Evolutionary conservation across 2,888 invertebrate species (phyloP).

Genomic region (Eupithecia subumbrata): DNA sequence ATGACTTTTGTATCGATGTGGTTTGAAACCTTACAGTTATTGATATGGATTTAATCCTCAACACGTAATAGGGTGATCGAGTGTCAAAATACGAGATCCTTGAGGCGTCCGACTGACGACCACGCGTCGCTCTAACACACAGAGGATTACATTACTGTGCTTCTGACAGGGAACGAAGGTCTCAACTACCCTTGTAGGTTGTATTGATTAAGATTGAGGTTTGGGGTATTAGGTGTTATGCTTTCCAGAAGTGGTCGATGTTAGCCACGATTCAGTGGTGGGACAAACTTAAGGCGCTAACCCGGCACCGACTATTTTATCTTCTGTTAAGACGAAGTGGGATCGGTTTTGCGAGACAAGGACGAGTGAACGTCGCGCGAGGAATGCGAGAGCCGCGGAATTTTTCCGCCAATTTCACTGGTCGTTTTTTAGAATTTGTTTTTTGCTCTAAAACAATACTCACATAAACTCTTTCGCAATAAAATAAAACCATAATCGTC

Average conservation of each 20-base stretch:
- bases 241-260: not conserved
- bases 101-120: slow-evolving; percentile 51
- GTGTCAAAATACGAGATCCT: slow-evolving; percentile 57
- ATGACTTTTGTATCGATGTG: too few species aligned
- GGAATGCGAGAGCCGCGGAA: too few species aligned
- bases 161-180: slow-evolving; percentile 7
- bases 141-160: slow-evolving; percentile 55
- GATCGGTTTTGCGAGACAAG: too few species aligned
- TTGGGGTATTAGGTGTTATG: not conserved
- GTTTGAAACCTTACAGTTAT: not conserved
- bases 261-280: not conserved
- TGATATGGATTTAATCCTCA: not conserved
- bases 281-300: too few species aligned
- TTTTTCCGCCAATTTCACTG: too few species aligned
- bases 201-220: slow-evolving; percentile 2
- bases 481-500: too few species aligned
- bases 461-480: too few species aligned
- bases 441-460: too few species aligned
- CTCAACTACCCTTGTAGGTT: slow-evolving; percentile 15
- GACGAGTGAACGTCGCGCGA: too few species aligned
- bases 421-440: too few species aligned
- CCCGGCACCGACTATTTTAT: too few species aligned
- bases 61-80: slow-evolving; percentile 49
- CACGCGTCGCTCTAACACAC: slow-evolving; percentile 47
- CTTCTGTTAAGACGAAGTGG: too few species aligned